A percentile compares a stretch with the other conserved stretches of the same genome.
Evolutionary conservation across 2,888 invertebrate species (phyloP).

Genomic region (Ophion costatus): DNA sequence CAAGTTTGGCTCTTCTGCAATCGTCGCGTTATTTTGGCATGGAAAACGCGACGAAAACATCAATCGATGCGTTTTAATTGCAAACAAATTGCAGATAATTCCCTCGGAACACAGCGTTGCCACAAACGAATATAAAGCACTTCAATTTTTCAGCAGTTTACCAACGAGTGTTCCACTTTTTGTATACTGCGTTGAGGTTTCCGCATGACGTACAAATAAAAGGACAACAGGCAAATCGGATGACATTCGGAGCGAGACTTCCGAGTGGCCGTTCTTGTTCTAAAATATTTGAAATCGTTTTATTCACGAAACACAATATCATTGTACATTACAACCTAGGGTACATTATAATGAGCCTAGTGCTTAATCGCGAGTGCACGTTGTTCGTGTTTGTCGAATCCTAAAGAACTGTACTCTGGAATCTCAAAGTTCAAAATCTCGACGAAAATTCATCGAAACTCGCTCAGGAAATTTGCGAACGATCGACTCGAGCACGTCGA

Average conservation of each 20-base stretch:
- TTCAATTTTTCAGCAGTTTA: neutral
- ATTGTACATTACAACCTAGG: slow-evolving; percentile 64
- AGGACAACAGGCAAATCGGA: neutral
- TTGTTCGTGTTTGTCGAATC: slow-evolving; percentile 51
- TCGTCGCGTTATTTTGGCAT: neutral
- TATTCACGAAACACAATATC: slow-evolving; percentile 66
- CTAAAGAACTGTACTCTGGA: slow-evolving; percentile 45
- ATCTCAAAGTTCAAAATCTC: slow-evolving; percentile 20
- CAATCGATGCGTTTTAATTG: neutral
- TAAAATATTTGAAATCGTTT: slow-evolving; percentile 64
- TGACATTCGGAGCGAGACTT: neutral
- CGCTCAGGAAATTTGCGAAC: slow-evolving; percentile 49
- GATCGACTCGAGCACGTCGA: slow-evolving; percentile 46
- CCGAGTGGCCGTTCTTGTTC: neutral
- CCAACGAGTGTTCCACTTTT: neutral
- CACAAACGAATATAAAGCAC: neutral
- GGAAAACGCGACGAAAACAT: neutral
- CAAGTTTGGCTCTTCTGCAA: neutral
- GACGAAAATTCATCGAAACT: slow-evolving; percentile 21
- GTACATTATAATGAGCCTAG: slow-evolving; percentile 58
- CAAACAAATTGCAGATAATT: neutral
- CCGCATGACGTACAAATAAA: too few species aligned
- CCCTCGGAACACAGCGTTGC: neutral
- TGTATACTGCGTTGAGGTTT: too few species aligned
- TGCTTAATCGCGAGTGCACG: slow-evolving; percentile 34